A percentile compares a stretch with the other conserved stretches of the same genome.
phyloP scores from a whole-genome alignment of 1,140 invertebrate genomes.

The Bombus balteatus region DNA sequence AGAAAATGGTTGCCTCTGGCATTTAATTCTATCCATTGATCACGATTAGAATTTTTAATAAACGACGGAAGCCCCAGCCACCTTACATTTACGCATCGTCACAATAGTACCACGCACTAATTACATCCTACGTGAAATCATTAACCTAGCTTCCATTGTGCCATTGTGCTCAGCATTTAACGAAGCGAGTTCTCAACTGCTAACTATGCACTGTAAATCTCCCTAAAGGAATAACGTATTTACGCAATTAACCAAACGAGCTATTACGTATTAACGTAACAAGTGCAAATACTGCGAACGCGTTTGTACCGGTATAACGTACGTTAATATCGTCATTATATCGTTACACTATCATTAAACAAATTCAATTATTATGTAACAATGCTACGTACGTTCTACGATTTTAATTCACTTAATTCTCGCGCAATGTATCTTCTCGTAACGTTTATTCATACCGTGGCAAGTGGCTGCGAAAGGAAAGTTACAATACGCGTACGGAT shows the following conservation, averaged over 20 bases:
- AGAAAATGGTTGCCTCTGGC: background rate
- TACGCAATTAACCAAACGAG: conserved; percentile 10
- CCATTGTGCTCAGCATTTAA: conserved; percentile 25
- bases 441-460: background rate
- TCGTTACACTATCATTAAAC: background rate
- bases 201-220: background rate
- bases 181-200: conserved; percentile 23
- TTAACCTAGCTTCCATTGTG: conserved; percentile 34
- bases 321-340: too few species aligned
- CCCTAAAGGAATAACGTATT: background rate
- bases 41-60: conserved; percentile 9
- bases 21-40: background rate
- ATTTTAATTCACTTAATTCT: background rate
- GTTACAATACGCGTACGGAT: background rate
- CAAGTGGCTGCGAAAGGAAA: background rate
- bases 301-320: background rate
- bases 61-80: background rate
- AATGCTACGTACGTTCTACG: background rate
- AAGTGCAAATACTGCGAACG: background rate
- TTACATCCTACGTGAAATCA: conserved; percentile 36
- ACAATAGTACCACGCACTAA: conserved; percentile 19
- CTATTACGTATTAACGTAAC: background rate
- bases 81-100: background rate
- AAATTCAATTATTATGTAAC: background rate
- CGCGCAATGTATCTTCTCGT: background rate